These are phyloP conservation scores for Drosophila neocordata DNA, from an alignment of 1,140 invertebrate species.

Conservation along the genomic window DNA sequence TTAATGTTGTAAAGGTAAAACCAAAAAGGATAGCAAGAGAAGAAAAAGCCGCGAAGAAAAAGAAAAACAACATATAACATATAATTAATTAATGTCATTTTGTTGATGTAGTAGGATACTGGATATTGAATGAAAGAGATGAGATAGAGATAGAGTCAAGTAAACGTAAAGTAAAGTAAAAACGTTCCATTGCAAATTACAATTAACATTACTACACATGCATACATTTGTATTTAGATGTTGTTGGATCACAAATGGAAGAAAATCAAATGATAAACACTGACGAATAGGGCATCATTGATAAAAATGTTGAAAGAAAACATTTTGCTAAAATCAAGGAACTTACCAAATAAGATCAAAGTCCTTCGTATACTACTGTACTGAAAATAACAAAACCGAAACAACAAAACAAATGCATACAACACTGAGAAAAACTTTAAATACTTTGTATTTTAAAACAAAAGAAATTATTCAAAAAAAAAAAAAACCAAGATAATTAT, in stretches of 20 bases:
- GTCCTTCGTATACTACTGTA: conserved; percentile 80
- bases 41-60: conserved; percentile 44
- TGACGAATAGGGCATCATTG: conserved; percentile 1
- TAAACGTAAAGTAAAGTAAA: conserved; percentile 32
- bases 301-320: neutral
- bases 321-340: conserved; percentile 30
- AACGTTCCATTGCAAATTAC: conserved; percentile 72
- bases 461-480: conserved; percentile 50
- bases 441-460: conserved; percentile 76
- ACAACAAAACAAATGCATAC: conserved; percentile 24
- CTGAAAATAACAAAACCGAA: conserved; percentile 73
- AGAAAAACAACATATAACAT: conserved; percentile 44
- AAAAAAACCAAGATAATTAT: conserved; percentile 63
- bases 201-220: conserved; percentile 58
- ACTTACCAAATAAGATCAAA: conserved; percentile 53
- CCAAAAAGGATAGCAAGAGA: conserved; percentile 33
- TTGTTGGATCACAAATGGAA: conserved; percentile 54
- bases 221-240: conserved; percentile 67
- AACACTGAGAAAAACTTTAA: conserved; percentile 60
- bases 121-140: conserved; percentile 7
- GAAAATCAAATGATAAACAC: conserved; percentile 25
- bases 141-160: conserved; percentile 43
- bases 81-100: conserved; percentile 10
- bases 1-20: conserved; percentile 80
- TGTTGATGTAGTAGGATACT: conserved; percentile 31